These are phyloP conservation scores for Pelmatolapia mariae DNA, from an alignment of 2,113 vertebrate species.

Conservation along the genomic window DNA sequence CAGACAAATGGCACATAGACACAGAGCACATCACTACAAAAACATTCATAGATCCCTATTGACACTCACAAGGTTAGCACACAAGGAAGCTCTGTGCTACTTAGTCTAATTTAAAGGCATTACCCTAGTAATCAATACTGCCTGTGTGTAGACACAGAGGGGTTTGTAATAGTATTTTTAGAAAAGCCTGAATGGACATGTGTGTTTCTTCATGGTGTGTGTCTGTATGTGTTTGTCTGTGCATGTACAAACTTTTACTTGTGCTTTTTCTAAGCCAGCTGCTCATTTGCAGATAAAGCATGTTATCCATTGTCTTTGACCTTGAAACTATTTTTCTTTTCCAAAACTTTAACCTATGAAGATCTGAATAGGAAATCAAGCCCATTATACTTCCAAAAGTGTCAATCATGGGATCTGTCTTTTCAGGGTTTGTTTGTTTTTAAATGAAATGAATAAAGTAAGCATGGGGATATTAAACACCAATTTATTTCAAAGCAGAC, in stretches of 20 bases:
- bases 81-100: slow-evolving; percentile 27
- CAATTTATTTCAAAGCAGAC: background rate
- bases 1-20: background rate
- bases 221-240: background rate
- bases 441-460: background rate
- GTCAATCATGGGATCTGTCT: background rate
- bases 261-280: slow-evolving; percentile 53
- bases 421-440: background rate
- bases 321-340: slow-evolving; percentile 3
- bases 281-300: slow-evolving; percentile 53
- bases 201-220: background rate
- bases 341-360: background rate
- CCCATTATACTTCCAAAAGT: background rate
- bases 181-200: slow-evolving; percentile 21
- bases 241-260: slow-evolving; percentile 14
- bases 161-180: slow-evolving; percentile 42
- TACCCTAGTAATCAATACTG: slow-evolving; percentile 23
- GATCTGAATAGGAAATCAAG: background rate
- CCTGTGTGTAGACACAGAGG: slow-evolving; percentile 26
- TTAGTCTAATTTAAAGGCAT: slow-evolving; percentile 38
- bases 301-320: slow-evolving; percentile 15
- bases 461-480: background rate
- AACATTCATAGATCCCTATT: slow-evolving; percentile 8
- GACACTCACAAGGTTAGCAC: background rate
- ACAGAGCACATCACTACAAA: background rate